Percentiles rank a stretch among this genome's conserved stretches.
Evolutionary conservation across 2,888 invertebrate species (phyloP).

Genomic region (Ecdyonurus torrentis): DNA sequence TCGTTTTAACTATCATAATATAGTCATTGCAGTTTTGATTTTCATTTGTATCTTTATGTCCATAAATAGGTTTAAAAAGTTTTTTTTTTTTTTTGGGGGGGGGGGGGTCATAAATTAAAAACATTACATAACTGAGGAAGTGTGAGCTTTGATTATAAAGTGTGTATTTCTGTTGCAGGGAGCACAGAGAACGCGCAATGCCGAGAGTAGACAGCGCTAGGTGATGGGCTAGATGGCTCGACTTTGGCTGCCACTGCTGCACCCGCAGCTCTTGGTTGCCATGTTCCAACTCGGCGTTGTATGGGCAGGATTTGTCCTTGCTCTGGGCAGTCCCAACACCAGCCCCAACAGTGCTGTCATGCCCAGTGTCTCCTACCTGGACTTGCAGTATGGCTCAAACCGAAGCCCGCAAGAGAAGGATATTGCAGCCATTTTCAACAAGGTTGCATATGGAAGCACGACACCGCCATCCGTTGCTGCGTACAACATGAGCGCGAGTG

Average conservation of each 20-base stretch:
- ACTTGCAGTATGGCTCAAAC: conserved; percentile 22
- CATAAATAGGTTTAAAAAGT: no score
- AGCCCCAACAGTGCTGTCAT: conserved; percentile 2
- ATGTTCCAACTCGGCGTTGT: background rate
- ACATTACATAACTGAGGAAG: no score
- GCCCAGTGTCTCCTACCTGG: conserved; percentile 27
- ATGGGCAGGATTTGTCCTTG: background rate
- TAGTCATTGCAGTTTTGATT: no score
- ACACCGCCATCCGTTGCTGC: conserved; percentile 44
- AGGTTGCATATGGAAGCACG: conserved; percentile 45
- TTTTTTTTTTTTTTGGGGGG: no score
- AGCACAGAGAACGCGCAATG: no score
- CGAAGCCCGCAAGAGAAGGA: conserved; percentile 41
- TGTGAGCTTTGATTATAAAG: no score
- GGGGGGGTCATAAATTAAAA: no score
- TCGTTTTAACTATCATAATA: no score
- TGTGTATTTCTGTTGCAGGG: no score
- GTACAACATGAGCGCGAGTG: conserved; percentile 38
- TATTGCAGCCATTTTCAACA: conserved; percentile 48
- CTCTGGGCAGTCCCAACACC: background rate
- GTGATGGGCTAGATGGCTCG: background rate
- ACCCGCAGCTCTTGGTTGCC: background rate
- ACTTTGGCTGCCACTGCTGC: background rate
- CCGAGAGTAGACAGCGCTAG: background rate
- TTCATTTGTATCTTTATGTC: no score